phyloP scores from a whole-genome alignment of 2,888 invertebrate genomes.

The Magallana nippona region DNA sequence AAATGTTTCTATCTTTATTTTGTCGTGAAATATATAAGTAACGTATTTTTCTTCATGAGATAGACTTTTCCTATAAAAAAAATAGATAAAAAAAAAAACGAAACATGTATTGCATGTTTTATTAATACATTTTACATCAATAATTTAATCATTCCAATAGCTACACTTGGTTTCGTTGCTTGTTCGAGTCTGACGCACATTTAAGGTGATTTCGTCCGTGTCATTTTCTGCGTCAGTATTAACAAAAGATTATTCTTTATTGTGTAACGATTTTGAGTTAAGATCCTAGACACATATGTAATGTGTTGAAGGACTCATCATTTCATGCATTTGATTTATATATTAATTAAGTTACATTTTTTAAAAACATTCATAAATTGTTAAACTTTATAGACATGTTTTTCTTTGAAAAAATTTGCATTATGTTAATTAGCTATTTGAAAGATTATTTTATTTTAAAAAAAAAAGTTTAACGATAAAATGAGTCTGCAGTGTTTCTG shows the following conservation, averaged over 20 bases:
- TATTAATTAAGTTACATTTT: no score
- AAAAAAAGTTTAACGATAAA: no score
- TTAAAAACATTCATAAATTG: no score
- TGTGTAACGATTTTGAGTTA: neutral
- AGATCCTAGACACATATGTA: conserved; percentile 1
- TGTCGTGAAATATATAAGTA: neutral
- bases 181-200: neutral
- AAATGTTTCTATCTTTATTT: neutral
- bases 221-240: neutral
- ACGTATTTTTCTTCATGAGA: no score
- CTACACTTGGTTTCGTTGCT: no score
- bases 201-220: neutral
- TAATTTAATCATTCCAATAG: no score
- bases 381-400: no score
- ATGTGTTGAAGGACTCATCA: neutral
- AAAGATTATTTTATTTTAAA: no score
- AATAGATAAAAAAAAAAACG: neutral
- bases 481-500: no score
- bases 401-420: no score
- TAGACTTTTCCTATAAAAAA: neutral
- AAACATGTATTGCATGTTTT: neutral
- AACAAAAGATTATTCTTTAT: neutral
- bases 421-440: no score
- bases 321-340: no score
- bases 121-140: neutral